A percentile compares a stretch with the other conserved stretches of the same genome.
These are phyloP conservation scores for Halyomorpha halys DNA, from an alignment of 1,140 invertebrate species.

Conservation along the genomic window DNA sequence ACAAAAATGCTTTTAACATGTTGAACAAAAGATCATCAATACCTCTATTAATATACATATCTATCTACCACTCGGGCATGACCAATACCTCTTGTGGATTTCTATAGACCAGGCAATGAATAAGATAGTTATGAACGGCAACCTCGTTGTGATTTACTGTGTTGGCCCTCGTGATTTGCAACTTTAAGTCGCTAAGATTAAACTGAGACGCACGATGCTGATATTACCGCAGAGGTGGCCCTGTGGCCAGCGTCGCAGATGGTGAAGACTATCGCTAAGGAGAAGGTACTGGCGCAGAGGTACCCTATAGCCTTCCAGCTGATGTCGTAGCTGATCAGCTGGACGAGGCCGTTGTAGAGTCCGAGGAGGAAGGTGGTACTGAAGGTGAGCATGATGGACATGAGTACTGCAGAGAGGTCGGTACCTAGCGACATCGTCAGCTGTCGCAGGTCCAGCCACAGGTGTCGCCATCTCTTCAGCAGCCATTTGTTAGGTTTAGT, in stretches of 20 bases:
- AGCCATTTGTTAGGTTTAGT: not conserved
- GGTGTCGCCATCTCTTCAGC: constrained; percentile 2
- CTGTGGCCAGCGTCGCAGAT: constrained; percentile 16
- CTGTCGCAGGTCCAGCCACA: constrained; percentile 15
- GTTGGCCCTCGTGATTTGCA: too few species aligned
- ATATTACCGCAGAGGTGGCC: constrained; percentile 6
- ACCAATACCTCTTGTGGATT: too few species aligned
- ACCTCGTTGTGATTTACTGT: too few species aligned
- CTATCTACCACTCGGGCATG: too few species aligned
- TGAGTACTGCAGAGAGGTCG: constrained; percentile 3
- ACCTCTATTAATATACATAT: too few species aligned
- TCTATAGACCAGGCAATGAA: too few species aligned
- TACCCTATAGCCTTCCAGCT: constrained; percentile 14
- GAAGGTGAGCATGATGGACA: constrained; percentile 22
- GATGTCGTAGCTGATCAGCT: constrained; percentile 1
- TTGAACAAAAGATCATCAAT: too few species aligned
- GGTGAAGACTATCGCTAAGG: constrained; percentile 8
- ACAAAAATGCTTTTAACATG: too few species aligned
- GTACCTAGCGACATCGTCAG: not conserved
- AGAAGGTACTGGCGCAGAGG: constrained; percentile 6
- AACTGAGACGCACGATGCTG: too few species aligned
- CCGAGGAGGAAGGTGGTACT: constrained; percentile 22
- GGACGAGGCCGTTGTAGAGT: constrained; percentile 16
- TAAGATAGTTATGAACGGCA: too few species aligned
- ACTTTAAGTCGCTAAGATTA: too few species aligned